These are phyloP conservation scores for Sebastes hopkinsi DNA, from an alignment of 2,797 vertebrate species.

Conservation along the genomic window DNA sequence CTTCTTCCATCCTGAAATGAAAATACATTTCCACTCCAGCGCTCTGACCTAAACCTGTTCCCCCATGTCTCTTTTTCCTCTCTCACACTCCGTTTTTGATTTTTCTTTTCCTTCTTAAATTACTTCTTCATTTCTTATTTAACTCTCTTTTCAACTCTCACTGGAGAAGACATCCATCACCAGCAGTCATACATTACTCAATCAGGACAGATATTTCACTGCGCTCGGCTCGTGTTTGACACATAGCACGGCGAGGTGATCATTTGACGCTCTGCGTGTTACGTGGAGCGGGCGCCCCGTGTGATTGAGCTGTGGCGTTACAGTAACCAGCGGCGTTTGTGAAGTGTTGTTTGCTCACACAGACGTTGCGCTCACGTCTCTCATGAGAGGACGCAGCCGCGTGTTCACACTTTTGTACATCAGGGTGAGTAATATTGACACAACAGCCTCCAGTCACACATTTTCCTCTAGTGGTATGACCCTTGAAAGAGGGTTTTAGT, in stretches of 20 bases:
- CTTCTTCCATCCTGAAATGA: constrained; percentile 28
- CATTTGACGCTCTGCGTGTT: constrained; percentile 8
- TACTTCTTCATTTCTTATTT: constrained; percentile 41
- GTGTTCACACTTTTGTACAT: constrained; percentile 63
- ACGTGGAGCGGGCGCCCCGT: neutral
- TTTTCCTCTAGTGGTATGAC: constrained; percentile 67
- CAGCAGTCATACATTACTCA: constrained; percentile 18
- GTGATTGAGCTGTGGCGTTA: constrained; percentile 13
- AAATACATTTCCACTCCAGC: constrained; percentile 21
- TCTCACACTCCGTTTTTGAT: constrained; percentile 11
- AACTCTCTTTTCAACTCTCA: constrained; percentile 19
- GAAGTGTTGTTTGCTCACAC: constrained; percentile 39
- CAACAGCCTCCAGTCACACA: constrained; percentile 69
- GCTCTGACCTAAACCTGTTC: neutral
- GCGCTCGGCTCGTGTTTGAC: neutral
- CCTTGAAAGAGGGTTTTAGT: constrained; percentile 63
- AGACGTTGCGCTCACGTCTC: constrained; percentile 25
- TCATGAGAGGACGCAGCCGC: constrained; percentile 16
- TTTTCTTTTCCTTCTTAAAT: constrained; percentile 16
- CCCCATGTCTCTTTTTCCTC: neutral
- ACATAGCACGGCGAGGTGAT: constrained; percentile 11
- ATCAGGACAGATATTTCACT: constrained; percentile 20
- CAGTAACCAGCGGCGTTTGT: constrained; percentile 28
- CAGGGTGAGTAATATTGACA: constrained; percentile 64
- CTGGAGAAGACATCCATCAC: constrained; percentile 20